phyloP scores from a whole-genome alignment of 2,113 vertebrate genomes.

The Excalfactoria chinensis region DNA sequence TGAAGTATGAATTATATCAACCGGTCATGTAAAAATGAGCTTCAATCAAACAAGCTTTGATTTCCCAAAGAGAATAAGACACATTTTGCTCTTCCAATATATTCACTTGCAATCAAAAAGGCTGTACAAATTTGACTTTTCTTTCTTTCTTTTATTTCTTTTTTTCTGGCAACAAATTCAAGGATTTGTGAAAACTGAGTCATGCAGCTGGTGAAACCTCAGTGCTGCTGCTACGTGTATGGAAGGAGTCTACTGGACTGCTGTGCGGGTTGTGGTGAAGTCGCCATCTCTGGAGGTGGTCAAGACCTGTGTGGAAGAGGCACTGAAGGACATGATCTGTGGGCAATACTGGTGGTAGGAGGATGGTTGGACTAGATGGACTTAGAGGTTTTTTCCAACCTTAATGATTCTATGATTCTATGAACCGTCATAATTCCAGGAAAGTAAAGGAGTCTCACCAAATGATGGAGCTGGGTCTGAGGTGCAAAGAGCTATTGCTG shows the following conservation, averaged over 20 bases:
- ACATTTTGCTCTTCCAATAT: neutral
- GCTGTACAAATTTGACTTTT: neutral
- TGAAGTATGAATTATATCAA: conserved; percentile 15
- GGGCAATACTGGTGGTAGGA: no score
- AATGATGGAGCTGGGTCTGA: neutral
- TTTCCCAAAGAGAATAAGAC: neutral
- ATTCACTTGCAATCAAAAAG: conserved; percentile 54
- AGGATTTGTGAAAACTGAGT: neutral
- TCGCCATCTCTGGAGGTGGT: no score
- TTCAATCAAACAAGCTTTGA: conserved; percentile 54
- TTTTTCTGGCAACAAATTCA: neutral
- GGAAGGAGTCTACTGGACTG: neutral
- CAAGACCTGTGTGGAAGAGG: no score
- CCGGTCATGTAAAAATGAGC: conserved; percentile 51
- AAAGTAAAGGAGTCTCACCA: neutral
- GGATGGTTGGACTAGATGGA: no score
- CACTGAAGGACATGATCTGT: no score
- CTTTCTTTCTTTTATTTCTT: neutral
- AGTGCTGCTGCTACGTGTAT: rapidly evolving
- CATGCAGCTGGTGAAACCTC: neutral
- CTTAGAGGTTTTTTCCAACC: no score
- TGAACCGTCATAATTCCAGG: neutral
- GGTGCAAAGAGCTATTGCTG: neutral
- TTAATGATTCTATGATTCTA: neutral
- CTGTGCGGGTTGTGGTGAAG: no score